Conservation (phyloP, 2,888 invertebrate species). For the Noctua fimbriata region DNA sequence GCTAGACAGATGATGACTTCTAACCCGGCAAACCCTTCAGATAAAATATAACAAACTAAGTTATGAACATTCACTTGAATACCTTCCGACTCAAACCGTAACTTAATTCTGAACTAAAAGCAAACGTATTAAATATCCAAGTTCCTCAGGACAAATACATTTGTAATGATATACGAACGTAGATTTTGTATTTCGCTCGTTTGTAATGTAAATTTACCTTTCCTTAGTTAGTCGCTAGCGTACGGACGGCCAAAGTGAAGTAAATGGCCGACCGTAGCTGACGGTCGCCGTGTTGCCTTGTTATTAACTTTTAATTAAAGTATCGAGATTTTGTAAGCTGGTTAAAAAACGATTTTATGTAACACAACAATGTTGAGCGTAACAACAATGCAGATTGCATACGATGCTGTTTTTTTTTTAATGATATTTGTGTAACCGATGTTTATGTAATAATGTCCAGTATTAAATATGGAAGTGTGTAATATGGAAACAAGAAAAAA, state of each 20-base stretch:
- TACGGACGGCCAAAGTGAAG: constrained; percentile 72
- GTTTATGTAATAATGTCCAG: not conserved
- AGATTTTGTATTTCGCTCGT: constrained; percentile 80
- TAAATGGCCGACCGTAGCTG: constrained; percentile 70
- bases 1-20: too few species aligned
- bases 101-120: constrained; percentile 57
- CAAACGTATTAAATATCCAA: constrained; percentile 71
- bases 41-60: constrained; percentile 9
- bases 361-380: constrained; percentile 20
- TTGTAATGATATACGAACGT: constrained; percentile 72
- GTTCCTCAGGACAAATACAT: constrained; percentile 73
- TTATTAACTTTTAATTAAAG: constrained; percentile 74
- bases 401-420: not conserved
- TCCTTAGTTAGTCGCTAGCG: constrained; percentile 78
- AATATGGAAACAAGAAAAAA: not conserved
- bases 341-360: constrained; percentile 43
- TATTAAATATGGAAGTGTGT: not conserved
- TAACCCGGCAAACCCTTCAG: not conserved
- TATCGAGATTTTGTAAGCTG: constrained; percentile 63
- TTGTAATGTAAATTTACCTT: constrained; percentile 85
- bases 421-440: not conserved
- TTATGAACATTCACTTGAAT: constrained; percentile 21
- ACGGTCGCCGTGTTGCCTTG: constrained; percentile 63
- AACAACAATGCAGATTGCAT: constrained; percentile 21
- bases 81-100: constrained; percentile 37